These are phyloP conservation scores for Aphelinus atriplicis DNA, from an alignment of 1,140 invertebrate genomes.

Conservation along the genomic window DNA sequence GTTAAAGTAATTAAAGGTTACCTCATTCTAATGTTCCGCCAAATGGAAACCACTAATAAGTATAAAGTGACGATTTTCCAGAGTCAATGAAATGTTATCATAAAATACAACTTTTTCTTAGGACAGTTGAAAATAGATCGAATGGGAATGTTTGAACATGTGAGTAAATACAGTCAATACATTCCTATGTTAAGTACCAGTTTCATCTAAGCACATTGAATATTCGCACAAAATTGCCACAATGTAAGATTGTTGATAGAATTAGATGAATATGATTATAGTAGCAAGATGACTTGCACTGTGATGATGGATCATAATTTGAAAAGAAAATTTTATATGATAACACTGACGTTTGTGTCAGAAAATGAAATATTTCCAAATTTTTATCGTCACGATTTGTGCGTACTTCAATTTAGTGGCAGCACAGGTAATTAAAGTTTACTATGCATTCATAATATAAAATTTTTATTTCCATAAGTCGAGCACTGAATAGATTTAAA, in stretches of 20 bases:
- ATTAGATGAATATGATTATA: constrained; percentile 17
- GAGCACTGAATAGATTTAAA: too few relatives aligned
- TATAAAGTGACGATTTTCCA: constrained; percentile 30
- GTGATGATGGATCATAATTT: constrained; percentile 28
- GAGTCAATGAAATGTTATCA: constrained; percentile 37
- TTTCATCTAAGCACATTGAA: constrained; percentile 34
- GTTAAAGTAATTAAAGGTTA: constrained; percentile 33
- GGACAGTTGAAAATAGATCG: constrained; percentile 2
- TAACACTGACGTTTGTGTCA: neutral
- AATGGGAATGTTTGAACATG: constrained; percentile 29
- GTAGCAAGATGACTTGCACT: constrained; percentile 20
- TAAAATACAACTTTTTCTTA: constrained; percentile 31
- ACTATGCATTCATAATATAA: too few relatives aligned
- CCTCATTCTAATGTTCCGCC: constrained; percentile 23
- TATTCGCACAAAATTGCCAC: constrained; percentile 28
- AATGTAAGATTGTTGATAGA: constrained; percentile 37
- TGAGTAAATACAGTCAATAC: constrained; percentile 34
- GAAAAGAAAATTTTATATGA: constrained; percentile 14
- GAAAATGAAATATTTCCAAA: constrained; percentile 17
- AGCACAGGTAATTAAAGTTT: neutral
- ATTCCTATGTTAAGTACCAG: constrained; percentile 40
- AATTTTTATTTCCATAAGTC: too few relatives aligned
- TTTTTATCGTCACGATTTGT: neutral
- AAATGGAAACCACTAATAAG: constrained; percentile 26
- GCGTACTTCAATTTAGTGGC: constrained; percentile 34